These are phyloP conservation scores for Platerodrilus igneus DNA, from an alignment of 2,888 invertebrate species.

Conservation along the genomic window DNA sequence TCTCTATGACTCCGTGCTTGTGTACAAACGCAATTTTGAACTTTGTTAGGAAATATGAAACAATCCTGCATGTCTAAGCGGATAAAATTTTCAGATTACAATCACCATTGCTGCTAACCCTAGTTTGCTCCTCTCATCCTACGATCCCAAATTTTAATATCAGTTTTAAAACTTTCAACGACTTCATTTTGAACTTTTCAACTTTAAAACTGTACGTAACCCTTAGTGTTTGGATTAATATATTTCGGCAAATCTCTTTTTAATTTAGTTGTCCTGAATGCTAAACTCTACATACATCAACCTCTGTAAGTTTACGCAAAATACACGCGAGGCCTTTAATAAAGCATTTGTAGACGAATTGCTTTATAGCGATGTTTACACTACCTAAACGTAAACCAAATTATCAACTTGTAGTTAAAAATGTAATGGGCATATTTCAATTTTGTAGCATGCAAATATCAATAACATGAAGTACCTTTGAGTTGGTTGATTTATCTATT, in stretches of 20 bases:
- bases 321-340: too few relatives aligned
- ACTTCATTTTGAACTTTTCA: slow-evolving; percentile 25
- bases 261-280: too few relatives aligned
- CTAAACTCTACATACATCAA: too few relatives aligned
- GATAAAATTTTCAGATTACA: slow-evolving; percentile 24
- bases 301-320: too few relatives aligned
- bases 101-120: slow-evolving; percentile 19
- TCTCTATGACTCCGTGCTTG: slow-evolving; percentile 20
- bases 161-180: slow-evolving; percentile 24
- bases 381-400: too few relatives aligned
- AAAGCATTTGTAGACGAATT: too few relatives aligned
- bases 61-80: slow-evolving; percentile 15
- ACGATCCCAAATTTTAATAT: slow-evolving; percentile 29
- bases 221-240: slow-evolving; percentile 20
- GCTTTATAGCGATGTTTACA: too few relatives aligned
- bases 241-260: slow-evolving; percentile 15
- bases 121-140: slow-evolving; percentile 22
- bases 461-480: too few relatives aligned
- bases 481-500: too few relatives aligned
- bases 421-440: too few relatives aligned
- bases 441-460: too few relatives aligned
- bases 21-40: slow-evolving; percentile 25
- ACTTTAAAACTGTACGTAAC: slow-evolving; percentile 18
- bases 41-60: slow-evolving; percentile 20
- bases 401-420: too few relatives aligned